A percentile compares a stretch with the other conserved stretches of the same genome.
These are phyloP conservation scores for Arge pagana DNA, from an alignment of 2,888 invertebrate genomes.

Conservation along the genomic window DNA sequence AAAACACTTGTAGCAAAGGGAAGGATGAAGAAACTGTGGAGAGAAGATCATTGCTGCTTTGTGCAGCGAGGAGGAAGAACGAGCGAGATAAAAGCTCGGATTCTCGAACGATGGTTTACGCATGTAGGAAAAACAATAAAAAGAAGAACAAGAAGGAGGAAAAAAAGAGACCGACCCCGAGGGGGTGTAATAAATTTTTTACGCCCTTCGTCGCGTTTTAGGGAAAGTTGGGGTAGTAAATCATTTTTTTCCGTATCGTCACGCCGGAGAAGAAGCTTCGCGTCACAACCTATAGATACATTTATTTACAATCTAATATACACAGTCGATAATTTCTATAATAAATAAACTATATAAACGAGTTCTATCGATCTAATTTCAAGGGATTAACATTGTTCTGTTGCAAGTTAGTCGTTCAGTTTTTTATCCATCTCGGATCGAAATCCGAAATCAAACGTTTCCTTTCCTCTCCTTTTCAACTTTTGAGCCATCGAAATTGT, in stretches of 20 bases:
- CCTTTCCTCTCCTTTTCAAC: too few relatives aligned
- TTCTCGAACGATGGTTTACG: too few relatives aligned
- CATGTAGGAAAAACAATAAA: too few relatives aligned
- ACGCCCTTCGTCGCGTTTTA: neutral
- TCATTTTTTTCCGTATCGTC: conserved; percentile 4
- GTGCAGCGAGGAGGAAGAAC: conserved; percentile 17
- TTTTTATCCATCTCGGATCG: too few relatives aligned
- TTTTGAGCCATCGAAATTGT: too few relatives aligned
- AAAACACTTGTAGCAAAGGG: conserved; percentile 51
- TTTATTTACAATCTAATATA: conserved; percentile 57
- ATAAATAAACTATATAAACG: conserved; percentile 16
- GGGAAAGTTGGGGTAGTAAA: conserved; percentile 14
- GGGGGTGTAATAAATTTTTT: too few relatives aligned
- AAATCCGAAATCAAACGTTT: too few relatives aligned
- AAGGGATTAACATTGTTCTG: too few relatives aligned
- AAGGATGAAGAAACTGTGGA: conserved; percentile 17
- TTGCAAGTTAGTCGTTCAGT: too few relatives aligned
- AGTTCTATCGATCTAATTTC: neutral
- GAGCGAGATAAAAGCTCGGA: conserved; percentile 13
- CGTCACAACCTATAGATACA: conserved; percentile 48
- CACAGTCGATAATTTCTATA: conserved; percentile 40
- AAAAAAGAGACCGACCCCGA: too few relatives aligned
- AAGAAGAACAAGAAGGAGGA: too few relatives aligned
- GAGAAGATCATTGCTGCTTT: too few relatives aligned
- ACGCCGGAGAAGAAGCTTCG: neutral